Base-by-base conservation (phyloP, 2,888 invertebrate species). In the Diloba caeruleocephala region DNA sequence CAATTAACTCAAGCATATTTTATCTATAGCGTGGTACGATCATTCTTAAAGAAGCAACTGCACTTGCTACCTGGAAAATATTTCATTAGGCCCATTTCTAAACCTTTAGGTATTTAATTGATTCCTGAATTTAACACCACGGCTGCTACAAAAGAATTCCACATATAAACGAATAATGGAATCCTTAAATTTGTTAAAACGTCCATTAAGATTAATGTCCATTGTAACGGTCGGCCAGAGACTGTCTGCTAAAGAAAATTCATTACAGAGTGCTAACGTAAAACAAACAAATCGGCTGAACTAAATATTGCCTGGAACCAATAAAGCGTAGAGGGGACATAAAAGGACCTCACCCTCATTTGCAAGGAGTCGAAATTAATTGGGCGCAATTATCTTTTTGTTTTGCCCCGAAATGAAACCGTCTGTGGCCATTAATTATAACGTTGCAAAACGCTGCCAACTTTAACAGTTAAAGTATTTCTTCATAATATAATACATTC, bases 381-480 rank as follows among this genome's bases (percentile, higher is more conserved):
- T 90, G 88, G 82, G 68, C 76, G 78, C 85, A 88, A 91, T 90
- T 90, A 91, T 89, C 89, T 89, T 91, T 91, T 90, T 90, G 89
- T 90, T 89, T 84, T 79, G 76, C 72, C 74, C 62, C 75, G 69
- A 83, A 88, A 85, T 83, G 79, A 84, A 88, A 88, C 80, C 79
- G 82, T 83, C 81, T 77, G 74, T 75, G 57, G 59, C 74, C 76
- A 87, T 90, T 89, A 86, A 90, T 90, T 90, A 89, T 86, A 85
- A 84, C 71, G 49, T 50, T 70, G 77, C 70, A 62, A 81, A 84
- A 71, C 67, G 79, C 68, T 70, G 74, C 79, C 74, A 83, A 87
- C 75, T 87, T 85, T 72, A 72, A 29, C 50, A 50, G 48, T 56
- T 54, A 54, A 49, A 48, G 37, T 54, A 63, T 63, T 59, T 55